These are phyloP conservation scores for Leptopilina syphax DNA, from an alignment of 2,888 invertebrate genomes.

Conservation along the genomic window DNA sequence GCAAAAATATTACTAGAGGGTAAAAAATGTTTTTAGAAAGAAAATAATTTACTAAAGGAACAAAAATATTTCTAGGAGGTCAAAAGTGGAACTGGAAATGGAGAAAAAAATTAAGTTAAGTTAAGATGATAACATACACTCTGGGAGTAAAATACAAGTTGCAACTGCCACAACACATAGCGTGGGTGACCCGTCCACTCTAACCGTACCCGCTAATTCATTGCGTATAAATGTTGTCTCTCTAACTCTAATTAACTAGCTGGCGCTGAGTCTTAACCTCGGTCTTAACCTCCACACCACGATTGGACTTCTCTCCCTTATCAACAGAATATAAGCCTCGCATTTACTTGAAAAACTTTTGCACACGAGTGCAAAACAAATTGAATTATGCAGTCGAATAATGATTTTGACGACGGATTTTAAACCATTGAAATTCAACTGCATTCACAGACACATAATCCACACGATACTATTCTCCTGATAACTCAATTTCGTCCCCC, in stretches of 20 bases:
- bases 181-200: slow-evolving; percentile 60
- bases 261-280: slow-evolving; percentile 47
- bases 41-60: no score
- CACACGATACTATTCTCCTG: no score
- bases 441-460: no score
- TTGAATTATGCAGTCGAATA: neutral
- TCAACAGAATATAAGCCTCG: neutral
- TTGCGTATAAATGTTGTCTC: slow-evolving; percentile 57
- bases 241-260: slow-evolving; percentile 56
- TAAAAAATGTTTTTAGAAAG: no score
- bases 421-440: no score
- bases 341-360: neutral
- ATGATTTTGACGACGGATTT: neutral
- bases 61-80: no score
- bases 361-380: neutral
- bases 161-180: slow-evolving; percentile 49
- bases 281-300: slow-evolving; percentile 18
- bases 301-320: slow-evolving; percentile 3
- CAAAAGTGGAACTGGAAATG: no score
- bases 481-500: no score
- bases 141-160: slow-evolving; percentile 22
- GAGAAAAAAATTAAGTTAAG: no score
- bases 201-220: slow-evolving; percentile 58
- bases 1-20: no score
- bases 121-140: neutral